Evolutionary conservation across 2,113 vertebrate species (phyloP), one percentile per base, ranked within the genome.

Genomic region (Micromys minutus): DNA sequence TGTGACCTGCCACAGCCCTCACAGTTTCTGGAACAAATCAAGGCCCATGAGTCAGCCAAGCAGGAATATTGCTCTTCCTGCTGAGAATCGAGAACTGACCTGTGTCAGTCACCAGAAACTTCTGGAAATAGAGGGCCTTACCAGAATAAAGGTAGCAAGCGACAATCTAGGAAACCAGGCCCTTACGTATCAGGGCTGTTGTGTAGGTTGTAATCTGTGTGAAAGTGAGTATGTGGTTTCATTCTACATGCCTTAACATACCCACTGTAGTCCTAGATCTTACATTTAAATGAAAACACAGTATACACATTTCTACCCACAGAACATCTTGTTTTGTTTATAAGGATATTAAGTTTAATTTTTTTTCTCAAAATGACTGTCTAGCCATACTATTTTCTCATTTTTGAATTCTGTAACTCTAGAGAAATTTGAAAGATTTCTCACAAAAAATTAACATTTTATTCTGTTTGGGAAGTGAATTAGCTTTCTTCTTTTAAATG

Each of bases 361-460:
- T 83, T 21, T 47, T 59, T 81, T 84, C 67, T 94, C 87, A 65
- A 80, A 87, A 89, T 67, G 96, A 7, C 93, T 7, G 75, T 59
- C 95, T 31, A 80, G 75, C 72, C 84, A 93, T 80, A 94, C 81
- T 47, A 8, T 76, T 93, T 81, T 85, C 55, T 85, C 52, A 89
- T 94, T 96, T 97, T 65, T 75, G 42, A 52, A 87, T 83, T 95
- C 61, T 90, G 72, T 95, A 96, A 97, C 86, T 97, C 52, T 96
- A 97, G 42, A 96, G 31, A 87, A 26, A 92, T 85, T 65, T 96
- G 96, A 96, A 75, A 97, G 81, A 75, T 90, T 76, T 97, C 86
- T 90, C 79, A 95, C 52, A 67, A 84, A 79, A 93, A 94, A 0
- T 0, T 95, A 57, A 61, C 21, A 90, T 91, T 96, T 71, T 94